phyloP scores from a whole-genome alignment of 2,797 vertebrate species.

The Periparus ater region DNA sequence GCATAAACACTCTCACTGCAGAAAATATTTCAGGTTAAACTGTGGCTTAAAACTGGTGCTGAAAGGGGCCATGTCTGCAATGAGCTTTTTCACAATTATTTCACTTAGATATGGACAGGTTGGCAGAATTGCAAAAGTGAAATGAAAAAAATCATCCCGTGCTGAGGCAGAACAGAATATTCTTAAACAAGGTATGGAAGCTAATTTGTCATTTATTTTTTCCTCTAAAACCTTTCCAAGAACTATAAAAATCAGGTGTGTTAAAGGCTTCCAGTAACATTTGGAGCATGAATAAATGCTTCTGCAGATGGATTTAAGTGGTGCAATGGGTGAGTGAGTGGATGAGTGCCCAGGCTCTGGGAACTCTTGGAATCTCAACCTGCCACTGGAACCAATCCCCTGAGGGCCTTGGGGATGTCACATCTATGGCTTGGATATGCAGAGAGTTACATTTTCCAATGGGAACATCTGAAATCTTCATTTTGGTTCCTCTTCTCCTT shows the following conservation, averaged over 20 bases:
- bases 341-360: not conserved
- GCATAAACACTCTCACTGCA: not conserved
- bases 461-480: not conserved
- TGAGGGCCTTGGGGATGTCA: not conserved
- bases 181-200: not conserved
- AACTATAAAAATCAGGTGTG: not conserved
- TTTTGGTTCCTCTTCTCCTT: not conserved
- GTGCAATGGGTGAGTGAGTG: not conserved
- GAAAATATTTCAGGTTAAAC: not conserved
- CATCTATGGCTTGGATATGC: not conserved
- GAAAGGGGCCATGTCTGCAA: not conserved
- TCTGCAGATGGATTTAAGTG: not conserved
- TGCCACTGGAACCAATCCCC: not conserved
- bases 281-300: not conserved
- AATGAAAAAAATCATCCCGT: not conserved
- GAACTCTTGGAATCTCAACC: not conserved
- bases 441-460: not conserved
- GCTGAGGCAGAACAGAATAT: not conserved
- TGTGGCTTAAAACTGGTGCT: not conserved
- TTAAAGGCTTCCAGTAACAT: not conserved
- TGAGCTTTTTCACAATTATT: not conserved
- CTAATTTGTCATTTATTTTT: not conserved
- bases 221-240: not conserved
- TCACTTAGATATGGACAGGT: not conserved
- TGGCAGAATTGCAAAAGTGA: not conserved